Evolutionary conservation across 2,797 vertebrate species (phyloP).

Genomic region (Myotis daubentonii): DNA sequence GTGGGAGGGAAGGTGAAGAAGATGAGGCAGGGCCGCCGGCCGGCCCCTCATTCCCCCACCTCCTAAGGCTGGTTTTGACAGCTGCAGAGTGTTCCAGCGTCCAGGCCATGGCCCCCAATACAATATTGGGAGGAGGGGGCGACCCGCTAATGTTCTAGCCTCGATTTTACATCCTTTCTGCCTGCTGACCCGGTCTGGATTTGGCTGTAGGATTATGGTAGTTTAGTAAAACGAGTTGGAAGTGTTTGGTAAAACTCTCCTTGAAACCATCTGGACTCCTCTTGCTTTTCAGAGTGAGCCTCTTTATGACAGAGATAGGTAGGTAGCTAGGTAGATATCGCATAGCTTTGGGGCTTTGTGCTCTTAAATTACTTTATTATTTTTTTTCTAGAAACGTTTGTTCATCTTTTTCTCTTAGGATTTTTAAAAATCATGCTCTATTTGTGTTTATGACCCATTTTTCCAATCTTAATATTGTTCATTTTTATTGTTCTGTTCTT

Average conservation of each 20-base stretch:
- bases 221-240: background rate
- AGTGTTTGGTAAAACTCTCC: background rate
- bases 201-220: background rate
- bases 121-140: background rate
- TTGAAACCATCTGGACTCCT: background rate
- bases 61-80: background rate
- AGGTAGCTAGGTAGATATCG: background rate
- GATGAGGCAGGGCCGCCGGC: too few species aligned
- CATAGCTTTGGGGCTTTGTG: background rate
- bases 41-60: too few species aligned
- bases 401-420: background rate
- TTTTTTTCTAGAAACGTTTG: constrained; percentile 28
- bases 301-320: background rate
- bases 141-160: background rate
- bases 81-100: background rate
- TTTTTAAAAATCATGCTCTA: background rate
- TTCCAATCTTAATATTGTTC: background rate
- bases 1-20: too few species aligned
- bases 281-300: background rate
- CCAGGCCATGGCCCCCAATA: too few species aligned
- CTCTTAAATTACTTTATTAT: background rate
- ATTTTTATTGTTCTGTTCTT: background rate
- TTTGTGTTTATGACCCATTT: background rate
- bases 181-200: background rate
- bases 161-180: background rate